phyloP scores from a whole-genome alignment of 2,113 vertebrate genomes.

The Sitta europaea region DNA sequence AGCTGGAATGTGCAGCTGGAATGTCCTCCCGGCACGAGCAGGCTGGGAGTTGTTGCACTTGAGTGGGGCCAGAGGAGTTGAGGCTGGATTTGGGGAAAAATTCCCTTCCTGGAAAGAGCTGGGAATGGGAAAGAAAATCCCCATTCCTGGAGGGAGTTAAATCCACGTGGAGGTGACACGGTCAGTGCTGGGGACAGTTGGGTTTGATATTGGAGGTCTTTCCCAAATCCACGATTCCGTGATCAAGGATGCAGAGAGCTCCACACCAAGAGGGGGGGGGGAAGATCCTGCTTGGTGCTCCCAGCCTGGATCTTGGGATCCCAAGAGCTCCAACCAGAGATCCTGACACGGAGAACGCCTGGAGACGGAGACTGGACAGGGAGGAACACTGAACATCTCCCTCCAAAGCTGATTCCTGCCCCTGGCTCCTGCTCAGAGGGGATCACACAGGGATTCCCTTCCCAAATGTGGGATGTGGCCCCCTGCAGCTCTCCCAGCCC shows the following conservation, averaged over 20 bases:
- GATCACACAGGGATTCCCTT: not conserved
- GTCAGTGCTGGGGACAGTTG: not conserved
- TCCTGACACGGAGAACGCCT: fast-evolving
- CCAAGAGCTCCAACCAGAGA: fast-evolving
- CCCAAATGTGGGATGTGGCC: not conserved
- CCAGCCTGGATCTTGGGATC: not conserved
- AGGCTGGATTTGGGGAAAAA: not conserved
- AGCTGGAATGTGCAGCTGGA: not conserved
- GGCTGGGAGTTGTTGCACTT: fast-evolving
- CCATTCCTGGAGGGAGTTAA: not conserved
- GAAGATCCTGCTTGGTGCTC: not conserved
- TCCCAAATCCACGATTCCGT: fast-evolving
- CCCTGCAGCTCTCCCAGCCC: not conserved
- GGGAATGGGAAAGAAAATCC: too few species aligned
- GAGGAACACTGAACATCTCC: fast-evolving
- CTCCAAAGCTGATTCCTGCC: not conserved
- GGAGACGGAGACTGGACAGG: not conserved
- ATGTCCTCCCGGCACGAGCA: not conserved
- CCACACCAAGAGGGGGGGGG: not conserved
- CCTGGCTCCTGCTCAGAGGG: not conserved
- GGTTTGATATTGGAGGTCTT: not conserved
- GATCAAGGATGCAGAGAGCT: not conserved
- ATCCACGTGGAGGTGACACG: not conserved
- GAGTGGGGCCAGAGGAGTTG: not conserved
- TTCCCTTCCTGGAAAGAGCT: not conserved